phyloP scores from a whole-genome alignment of 2,888 invertebrate species.

The Lasioglossum morio region DNA sequence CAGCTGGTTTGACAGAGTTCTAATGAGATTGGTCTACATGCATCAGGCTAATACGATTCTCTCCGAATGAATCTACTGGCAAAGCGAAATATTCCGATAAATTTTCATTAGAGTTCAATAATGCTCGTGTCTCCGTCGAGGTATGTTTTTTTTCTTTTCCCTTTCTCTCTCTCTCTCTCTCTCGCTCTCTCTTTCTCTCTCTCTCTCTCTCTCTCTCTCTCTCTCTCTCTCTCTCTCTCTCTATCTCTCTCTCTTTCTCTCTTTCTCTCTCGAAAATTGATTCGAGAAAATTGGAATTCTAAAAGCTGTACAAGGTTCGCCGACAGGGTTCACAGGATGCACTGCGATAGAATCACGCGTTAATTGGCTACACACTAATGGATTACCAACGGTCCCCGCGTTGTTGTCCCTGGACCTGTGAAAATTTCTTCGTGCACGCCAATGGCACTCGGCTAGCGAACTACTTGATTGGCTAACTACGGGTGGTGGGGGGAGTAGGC shows the following conservation, averaged over 20 bases:
- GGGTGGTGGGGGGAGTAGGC: background rate
- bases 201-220: background rate
- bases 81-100: background rate
- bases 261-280: background rate
- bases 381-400: conserved; percentile 53
- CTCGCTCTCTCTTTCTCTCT: background rate
- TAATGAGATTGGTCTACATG: conserved; percentile 6
- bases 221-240: background rate
- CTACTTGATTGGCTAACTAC: background rate
- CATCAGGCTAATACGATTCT: background rate
- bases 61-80: background rate
- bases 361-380: conserved; percentile 46
- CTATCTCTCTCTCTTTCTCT: background rate
- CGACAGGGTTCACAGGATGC: conserved; percentile 79
- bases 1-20: background rate
- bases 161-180: background rate
- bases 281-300: conserved; percentile 41
- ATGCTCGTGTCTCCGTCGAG: conserved; percentile 37
- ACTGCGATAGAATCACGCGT: conserved; percentile 73
- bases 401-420: conserved; percentile 45
- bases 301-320: conserved; percentile 68
- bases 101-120: conserved; percentile 7
- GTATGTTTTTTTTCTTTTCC: background rate
- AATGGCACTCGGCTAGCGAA: background rate
- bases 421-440: conserved; percentile 39